phyloP scores from a whole-genome alignment of 2,797 vertebrate genomes.

The Acanthis flammea region DNA sequence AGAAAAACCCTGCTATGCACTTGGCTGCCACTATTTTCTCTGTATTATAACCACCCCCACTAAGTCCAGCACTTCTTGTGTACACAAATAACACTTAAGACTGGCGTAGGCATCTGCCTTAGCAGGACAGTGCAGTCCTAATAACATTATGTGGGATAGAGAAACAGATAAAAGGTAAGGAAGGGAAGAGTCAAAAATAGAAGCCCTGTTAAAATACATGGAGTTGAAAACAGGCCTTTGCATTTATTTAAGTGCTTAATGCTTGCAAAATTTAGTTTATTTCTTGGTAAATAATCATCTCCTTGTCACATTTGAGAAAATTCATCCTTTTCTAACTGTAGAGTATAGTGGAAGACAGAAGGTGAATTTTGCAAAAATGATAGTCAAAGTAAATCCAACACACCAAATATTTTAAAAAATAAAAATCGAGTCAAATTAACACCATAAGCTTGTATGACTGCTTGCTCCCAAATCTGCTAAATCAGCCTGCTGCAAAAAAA shows the following conservation, averaged over 20 bases:
- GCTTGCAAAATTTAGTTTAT: not conserved
- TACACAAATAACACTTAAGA: not conserved
- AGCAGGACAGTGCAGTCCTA: not conserved
- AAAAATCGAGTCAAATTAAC: not conserved
- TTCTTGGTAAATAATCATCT: not conserved
- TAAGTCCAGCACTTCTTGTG: not conserved
- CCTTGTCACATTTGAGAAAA: not conserved
- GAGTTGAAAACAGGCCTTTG: not conserved
- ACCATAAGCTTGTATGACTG: not conserved
- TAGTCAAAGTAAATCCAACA: not conserved
- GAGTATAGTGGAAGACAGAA: not conserved
- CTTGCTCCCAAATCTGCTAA: not conserved
- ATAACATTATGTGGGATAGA: not conserved
- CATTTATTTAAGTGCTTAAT: not conserved
- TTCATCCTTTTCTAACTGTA: not conserved
- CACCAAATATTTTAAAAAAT: not conserved
- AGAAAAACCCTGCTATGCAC: not conserved
- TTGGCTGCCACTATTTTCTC: not conserved
- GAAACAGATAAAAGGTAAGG: not conserved
- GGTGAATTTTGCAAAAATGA: not conserved
- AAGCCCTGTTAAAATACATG: not conserved
- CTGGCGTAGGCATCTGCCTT: not conserved
- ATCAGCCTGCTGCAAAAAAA: not conserved
- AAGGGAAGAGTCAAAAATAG: not conserved
- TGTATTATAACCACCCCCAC: not conserved